Evolutionary conservation across 2,888 invertebrate species (phyloP).

Genomic region (Heteropelma amictum): DNA sequence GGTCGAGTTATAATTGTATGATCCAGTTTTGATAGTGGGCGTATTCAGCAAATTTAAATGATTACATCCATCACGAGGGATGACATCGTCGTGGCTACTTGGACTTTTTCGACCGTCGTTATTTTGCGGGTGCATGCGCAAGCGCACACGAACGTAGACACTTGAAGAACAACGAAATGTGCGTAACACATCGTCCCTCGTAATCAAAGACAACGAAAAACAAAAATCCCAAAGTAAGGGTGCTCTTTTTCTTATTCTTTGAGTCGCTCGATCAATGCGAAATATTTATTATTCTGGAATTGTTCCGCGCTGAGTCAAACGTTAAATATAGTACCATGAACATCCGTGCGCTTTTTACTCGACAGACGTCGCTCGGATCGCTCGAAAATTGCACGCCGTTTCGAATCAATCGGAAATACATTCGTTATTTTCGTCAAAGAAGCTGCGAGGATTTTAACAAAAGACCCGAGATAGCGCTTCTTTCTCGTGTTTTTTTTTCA

Average conservation of each 20-base stretch:
- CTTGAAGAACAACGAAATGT: neutral
- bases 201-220: too few relatives aligned
- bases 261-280: neutral
- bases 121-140: too few relatives aligned
- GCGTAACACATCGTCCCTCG: too few relatives aligned
- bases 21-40: constrained; percentile 63
- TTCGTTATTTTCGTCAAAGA: neutral
- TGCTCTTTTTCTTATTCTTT: neutral
- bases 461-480: too few relatives aligned
- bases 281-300: constrained; percentile 30
- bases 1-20: constrained; percentile 71
- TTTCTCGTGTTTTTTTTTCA: too few relatives aligned
- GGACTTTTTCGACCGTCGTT: too few relatives aligned
- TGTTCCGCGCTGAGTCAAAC: constrained; percentile 43
- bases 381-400: constrained; percentile 13
- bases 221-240: too few relatives aligned
- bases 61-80: constrained; percentile 8
- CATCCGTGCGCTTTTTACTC: constrained; percentile 51
- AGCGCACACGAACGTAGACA: neutral
- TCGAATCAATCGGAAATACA: constrained; percentile 3
- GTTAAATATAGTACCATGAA: constrained; percentile 55
- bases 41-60: constrained; percentile 43
- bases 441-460: too few relatives aligned
- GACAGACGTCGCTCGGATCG: neutral
- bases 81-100: constrained; percentile 11